Percentiles rank a stretch among this genome's conserved stretches.
Conservation (phyloP, 2,888 invertebrate genomes). For the Opisthograptis luteolata region DNA sequence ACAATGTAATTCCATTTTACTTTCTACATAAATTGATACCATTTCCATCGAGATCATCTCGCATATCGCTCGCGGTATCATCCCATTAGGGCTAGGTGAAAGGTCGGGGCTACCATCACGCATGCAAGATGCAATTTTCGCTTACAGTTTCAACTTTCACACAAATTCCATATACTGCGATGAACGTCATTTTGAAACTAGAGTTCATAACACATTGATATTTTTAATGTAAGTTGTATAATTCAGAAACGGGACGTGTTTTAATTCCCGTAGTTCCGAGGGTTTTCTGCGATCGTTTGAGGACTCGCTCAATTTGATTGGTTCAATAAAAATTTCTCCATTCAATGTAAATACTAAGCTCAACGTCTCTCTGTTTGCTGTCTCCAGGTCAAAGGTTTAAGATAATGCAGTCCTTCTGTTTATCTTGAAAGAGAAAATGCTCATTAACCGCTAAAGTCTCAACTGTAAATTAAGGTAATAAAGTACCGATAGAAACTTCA, state of each 20-base stretch:
- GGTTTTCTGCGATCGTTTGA: no score
- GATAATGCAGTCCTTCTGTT: conserved; percentile 7
- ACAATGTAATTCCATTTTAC: no score
- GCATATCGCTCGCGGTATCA: conserved; percentile 1
- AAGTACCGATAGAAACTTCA: conserved; percentile 9
- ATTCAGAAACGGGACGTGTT: no score
- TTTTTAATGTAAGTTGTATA: no score
- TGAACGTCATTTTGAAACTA: no score
- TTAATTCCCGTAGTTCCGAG: no score
- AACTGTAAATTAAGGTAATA: conserved; percentile 13
- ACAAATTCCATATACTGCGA: neutral
- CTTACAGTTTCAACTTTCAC: conserved; percentile 12
- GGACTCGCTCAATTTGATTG: no score
- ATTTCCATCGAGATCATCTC: conserved; percentile 9
- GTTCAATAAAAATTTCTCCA: neutral
- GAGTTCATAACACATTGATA: no score
- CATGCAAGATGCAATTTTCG: conserved; percentile 4
- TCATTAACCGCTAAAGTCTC: conserved; percentile 5
- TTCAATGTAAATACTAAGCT: no score
- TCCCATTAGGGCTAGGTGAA: conserved; percentile 7
- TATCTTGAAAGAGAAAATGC: conserved; percentile 12
- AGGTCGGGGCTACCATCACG: conserved; percentile 10
- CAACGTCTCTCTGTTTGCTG: neutral
- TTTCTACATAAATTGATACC: conserved; percentile 11
- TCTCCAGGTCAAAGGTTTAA: conserved; percentile 8